Percentiles rank a stretch among this genome's conserved stretches.
phyloP scores from a whole-genome alignment of 2,113 vertebrate species.

The Gambusia affinis region DNA sequence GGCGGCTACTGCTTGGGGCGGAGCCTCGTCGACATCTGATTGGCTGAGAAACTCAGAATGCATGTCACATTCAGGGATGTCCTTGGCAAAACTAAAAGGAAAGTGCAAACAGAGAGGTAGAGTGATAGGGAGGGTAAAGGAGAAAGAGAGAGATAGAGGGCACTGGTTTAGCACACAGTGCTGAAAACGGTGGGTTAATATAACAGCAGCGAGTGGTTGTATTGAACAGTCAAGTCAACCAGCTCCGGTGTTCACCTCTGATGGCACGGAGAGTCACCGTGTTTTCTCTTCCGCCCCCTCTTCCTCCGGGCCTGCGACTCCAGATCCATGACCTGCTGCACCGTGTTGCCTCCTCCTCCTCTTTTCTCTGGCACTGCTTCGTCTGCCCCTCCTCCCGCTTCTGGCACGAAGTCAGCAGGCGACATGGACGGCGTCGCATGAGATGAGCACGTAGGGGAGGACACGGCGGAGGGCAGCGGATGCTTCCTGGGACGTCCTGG shows the following conservation, averaged over 20 bases:
- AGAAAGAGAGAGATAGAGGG: slow-evolving; percentile 68
- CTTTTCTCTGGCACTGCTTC: slow-evolving; percentile 61
- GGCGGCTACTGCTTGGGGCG: slow-evolving; percentile 72
- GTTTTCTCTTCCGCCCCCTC: slow-evolving; percentile 88
- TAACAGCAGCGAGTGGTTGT: slow-evolving; percentile 59
- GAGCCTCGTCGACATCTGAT: slow-evolving; percentile 62
- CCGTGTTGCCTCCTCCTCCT: slow-evolving; percentile 67
- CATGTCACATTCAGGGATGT: slow-evolving; percentile 68
- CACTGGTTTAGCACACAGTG: slow-evolving; percentile 82
- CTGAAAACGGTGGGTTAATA: slow-evolving; percentile 79
- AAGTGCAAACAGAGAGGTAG: slow-evolving; percentile 71
- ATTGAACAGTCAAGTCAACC: slow-evolving; percentile 67
- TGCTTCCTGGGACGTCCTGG: slow-evolving; percentile 92
- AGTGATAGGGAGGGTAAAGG: slow-evolving; percentile 72
- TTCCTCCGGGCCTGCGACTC: slow-evolving; percentile 86
- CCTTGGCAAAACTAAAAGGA: slow-evolving; percentile 83
- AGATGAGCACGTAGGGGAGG: slow-evolving; percentile 44
- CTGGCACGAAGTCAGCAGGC: slow-evolving; percentile 47
- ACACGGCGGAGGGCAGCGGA: slow-evolving; percentile 69
- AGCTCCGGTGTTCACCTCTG: slow-evolving; percentile 72
- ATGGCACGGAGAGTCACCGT: slow-evolving; percentile 69
- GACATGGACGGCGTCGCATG: slow-evolving; percentile 39
- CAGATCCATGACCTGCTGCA: slow-evolving; percentile 83
- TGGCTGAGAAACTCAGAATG: slow-evolving; percentile 76
- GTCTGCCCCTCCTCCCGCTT: slow-evolving; percentile 56